Conservation (phyloP, 2,113 vertebrate species). For the Aramus guarauna region DNA sequence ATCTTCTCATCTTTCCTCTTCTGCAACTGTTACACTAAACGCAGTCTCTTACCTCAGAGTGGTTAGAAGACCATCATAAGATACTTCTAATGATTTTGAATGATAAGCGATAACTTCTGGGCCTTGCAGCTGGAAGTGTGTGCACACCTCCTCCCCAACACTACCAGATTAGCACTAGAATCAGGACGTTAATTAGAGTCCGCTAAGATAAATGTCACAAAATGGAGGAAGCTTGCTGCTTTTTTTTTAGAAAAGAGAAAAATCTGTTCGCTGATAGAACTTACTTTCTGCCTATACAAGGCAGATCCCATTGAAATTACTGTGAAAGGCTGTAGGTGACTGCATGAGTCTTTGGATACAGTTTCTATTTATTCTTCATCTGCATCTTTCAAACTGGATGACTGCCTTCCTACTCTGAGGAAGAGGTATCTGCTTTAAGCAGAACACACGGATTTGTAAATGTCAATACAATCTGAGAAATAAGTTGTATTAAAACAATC, state of each 20-base stretch:
- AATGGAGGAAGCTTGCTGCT: not conserved
- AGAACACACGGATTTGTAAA: not conserved
- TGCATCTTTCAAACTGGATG: not conserved
- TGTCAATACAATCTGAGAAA: not conserved
- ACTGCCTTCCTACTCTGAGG: not conserved
- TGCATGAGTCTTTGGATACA: not conserved
- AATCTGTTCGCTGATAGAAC: not conserved
- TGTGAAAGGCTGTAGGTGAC: not conserved
- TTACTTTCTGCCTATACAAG: not conserved
- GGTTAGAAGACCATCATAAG: not conserved
- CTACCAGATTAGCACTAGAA: not conserved
- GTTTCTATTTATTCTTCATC: not conserved
- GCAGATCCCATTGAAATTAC: not conserved
- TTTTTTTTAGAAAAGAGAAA: not conserved
- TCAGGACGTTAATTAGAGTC: not conserved
- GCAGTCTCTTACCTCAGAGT: not conserved
- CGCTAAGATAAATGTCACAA: not conserved
- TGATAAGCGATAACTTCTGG: not conserved
- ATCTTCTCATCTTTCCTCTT: not conserved
- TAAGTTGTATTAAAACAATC: conserved; percentile 4
- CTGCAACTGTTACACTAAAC: not conserved
- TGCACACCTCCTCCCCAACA: not conserved
- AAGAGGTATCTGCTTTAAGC: not conserved
- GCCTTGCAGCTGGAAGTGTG: not conserved
- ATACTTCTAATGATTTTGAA: not conserved